phyloP scores from a whole-genome alignment of 2,888 invertebrate species.

The Coleophora flavipennella region DNA sequence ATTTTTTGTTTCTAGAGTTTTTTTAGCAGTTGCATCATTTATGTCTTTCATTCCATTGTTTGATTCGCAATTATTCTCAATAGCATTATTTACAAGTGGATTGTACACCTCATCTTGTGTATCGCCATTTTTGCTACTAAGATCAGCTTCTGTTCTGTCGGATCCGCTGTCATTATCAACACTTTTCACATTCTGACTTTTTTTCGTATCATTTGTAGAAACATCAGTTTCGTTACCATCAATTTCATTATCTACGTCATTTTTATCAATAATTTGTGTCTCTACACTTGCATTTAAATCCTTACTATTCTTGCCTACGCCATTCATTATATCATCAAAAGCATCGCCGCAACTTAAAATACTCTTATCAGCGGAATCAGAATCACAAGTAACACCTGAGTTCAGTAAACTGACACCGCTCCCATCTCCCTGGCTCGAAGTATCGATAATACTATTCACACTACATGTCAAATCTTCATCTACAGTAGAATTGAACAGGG shows the following conservation, averaged over 20 bases:
- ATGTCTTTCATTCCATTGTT: not conserved
- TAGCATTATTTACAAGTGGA: not conserved
- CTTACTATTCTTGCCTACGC: not conserved
- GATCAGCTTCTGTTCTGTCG: no score
- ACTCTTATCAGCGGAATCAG: slow-evolving; percentile 5
- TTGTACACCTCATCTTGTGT: no score
- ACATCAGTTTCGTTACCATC: not conserved
- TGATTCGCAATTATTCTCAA: not conserved
- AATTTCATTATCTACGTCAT: not conserved
- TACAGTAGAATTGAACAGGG: slow-evolving; percentile 17
- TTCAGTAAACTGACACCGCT: slow-evolving; percentile 10
- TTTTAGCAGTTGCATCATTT: not conserved
- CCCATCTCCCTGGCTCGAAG: slow-evolving; percentile 20
- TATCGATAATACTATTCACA: slow-evolving; percentile 32
- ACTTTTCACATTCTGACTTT: not conserved
- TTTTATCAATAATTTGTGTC: not conserved
- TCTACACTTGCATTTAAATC: not conserved
- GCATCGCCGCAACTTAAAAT: not conserved
- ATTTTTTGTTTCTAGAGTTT: not conserved
- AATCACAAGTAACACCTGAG: slow-evolving; percentile 9
- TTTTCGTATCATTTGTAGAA: not conserved
- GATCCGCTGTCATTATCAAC: no score
- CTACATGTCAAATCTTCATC: slow-evolving; percentile 22
- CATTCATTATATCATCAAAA: not conserved
- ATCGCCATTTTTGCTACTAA: no score